phyloP scores from a whole-genome alignment of 2,888 invertebrate genomes.

The Diadegma fenestrale region DNA sequence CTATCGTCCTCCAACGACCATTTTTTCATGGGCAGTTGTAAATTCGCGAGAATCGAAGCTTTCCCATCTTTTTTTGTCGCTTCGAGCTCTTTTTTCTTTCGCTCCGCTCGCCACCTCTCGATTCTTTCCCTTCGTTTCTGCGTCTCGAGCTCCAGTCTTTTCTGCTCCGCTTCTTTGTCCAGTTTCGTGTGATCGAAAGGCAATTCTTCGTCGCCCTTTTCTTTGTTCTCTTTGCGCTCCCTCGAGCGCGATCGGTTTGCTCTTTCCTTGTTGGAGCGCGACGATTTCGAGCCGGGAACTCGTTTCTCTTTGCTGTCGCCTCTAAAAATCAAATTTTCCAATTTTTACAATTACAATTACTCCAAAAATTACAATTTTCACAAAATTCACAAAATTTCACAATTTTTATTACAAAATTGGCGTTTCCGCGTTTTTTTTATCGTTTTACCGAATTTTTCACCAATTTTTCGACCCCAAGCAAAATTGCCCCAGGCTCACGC shows the following conservation, averaged over 20 bases:
- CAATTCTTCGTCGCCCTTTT: conserved; percentile 86
- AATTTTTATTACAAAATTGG: no score
- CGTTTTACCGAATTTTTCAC: no score
- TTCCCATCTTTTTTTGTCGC: conserved; percentile 92
- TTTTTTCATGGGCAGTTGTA: conserved; percentile 91
- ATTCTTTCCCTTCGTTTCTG: conserved; percentile 97
- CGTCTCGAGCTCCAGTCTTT: conserved; percentile 96
- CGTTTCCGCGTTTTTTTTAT: no score
- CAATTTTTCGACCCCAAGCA: no score
- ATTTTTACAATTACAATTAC: no score
- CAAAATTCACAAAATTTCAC: no score
- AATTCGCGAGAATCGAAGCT: conserved; percentile 87
- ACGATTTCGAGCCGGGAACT: conserved; percentile 87
- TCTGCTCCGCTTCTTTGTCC: conserved; percentile 96
- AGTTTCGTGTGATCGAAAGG: conserved; percentile 91
- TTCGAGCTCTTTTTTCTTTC: conserved; percentile 94
- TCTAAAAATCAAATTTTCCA: conserved; percentile 83
- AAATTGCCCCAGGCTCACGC: no score
- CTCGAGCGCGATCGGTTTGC: conserved; percentile 87
- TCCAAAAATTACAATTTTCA: no score
- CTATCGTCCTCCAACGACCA: conserved; percentile 98
- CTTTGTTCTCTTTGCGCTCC: conserved; percentile 86
- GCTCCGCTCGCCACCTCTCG: conserved; percentile 97
- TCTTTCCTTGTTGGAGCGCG: conserved; percentile 84
- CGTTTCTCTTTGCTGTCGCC: conserved; percentile 89